phyloP scores from a whole-genome alignment of 1,140 invertebrate species.

The Rhynchophorus ferrugineus region DNA sequence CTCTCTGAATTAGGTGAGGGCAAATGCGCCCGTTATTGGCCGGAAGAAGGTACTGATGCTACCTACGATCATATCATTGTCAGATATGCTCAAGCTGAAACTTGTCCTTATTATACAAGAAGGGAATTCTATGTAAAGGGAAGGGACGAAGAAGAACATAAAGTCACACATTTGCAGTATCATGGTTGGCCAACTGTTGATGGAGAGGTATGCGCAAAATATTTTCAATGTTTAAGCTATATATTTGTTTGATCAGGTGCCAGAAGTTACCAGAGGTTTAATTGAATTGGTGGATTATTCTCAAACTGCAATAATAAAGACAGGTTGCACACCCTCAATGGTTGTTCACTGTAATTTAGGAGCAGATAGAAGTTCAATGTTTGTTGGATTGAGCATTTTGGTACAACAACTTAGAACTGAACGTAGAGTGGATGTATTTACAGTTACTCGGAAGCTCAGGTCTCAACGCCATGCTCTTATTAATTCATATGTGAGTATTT shows the following conservation, averaged over 20 bases:
- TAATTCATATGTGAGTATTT: slow-evolving; percentile 68
- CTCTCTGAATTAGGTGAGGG: slow-evolving; percentile 73
- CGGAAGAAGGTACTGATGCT: slow-evolving; percentile 72
- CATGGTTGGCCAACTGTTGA: slow-evolving; percentile 82
- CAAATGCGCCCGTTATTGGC: slow-evolving; percentile 88
- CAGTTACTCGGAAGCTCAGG: slow-evolving; percentile 71
- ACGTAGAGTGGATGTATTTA: slow-evolving; percentile 78
- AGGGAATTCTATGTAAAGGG: slow-evolving; percentile 76
- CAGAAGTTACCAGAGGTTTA: slow-evolving; percentile 73
- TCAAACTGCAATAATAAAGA: slow-evolving; percentile 41
- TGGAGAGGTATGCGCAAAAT: slow-evolving; percentile 55
- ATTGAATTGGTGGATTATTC: slow-evolving; percentile 73
- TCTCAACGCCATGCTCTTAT: slow-evolving; percentile 77
- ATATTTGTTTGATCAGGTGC: slow-evolving; percentile 38
- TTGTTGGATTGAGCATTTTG: slow-evolving; percentile 77
- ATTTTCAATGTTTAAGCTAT: neutral
- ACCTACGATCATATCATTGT: slow-evolving; percentile 77
- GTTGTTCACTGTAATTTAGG: slow-evolving; percentile 78
- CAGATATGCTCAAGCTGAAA: slow-evolving; percentile 79
- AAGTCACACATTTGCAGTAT: slow-evolving; percentile 80
- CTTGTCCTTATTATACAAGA: slow-evolving; percentile 77
- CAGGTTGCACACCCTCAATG: slow-evolving; percentile 51
- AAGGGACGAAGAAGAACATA: slow-evolving; percentile 65
- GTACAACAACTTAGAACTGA: slow-evolving; percentile 75
- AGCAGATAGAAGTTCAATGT: slow-evolving; percentile 81